A percentile compares a stretch with the other conserved stretches of the same genome.
Conservation (phyloP, 2,888 invertebrate species). For the Agrotis puta region DNA sequence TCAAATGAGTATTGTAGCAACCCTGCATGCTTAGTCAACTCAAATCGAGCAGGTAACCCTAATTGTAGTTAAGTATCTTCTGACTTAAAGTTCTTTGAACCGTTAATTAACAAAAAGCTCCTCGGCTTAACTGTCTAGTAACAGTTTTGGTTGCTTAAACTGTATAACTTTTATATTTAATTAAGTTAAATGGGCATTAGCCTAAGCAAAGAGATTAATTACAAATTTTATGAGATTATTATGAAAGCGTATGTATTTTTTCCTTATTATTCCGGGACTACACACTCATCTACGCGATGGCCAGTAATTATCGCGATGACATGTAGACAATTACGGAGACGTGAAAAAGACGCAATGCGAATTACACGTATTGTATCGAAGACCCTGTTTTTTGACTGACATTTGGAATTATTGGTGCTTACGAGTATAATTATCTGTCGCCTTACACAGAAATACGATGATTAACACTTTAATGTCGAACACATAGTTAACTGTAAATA, state of each 20-base stretch:
- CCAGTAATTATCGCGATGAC: slow-evolving; percentile 65
- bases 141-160: slow-evolving; percentile 22
- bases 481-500: slow-evolving; percentile 30
- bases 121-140: slow-evolving; percentile 15
- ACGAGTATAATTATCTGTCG: slow-evolving; percentile 44
- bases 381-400: slow-evolving; percentile 48
- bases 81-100: slow-evolving; percentile 55
- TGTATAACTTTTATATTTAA: slow-evolving; percentile 36
- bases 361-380: slow-evolving; percentile 59
- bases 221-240: neutral
- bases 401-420: slow-evolving; percentile 58
- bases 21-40: slow-evolving; percentile 42
- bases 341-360: slow-evolving; percentile 58
- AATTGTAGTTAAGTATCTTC: slow-evolving; percentile 46
- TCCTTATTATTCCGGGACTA: slow-evolving; percentile 51
- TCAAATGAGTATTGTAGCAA: slow-evolving; percentile 37
- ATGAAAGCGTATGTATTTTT: slow-evolving; percentile 27
- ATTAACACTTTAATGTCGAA: slow-evolving; percentile 58
- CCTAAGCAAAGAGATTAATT: slow-evolving; percentile 41
- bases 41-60: slow-evolving; percentile 38
- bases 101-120: slow-evolving; percentile 57
- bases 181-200: slow-evolving; percentile 38
- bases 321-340: slow-evolving; percentile 63
- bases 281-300: slow-evolving; percentile 50
- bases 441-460: slow-evolving; percentile 30